Evolutionary conservation across 2,113 vertebrate species (phyloP), one percentile per base, ranked within the genome.

Genomic region (Dipodomys stephensi): DNA sequence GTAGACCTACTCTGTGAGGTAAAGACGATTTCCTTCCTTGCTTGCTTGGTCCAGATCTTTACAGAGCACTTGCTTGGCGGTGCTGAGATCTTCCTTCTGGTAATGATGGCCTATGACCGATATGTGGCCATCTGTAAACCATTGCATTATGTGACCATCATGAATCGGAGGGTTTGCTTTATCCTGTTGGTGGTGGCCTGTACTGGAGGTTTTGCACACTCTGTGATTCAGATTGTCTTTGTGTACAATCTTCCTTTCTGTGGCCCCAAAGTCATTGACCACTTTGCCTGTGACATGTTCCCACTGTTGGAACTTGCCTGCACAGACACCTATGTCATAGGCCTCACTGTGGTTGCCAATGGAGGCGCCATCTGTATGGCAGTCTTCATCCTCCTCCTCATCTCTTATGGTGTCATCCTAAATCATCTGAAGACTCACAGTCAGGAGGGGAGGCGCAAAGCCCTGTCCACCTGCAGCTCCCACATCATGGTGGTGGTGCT

Each of bases 91-190:
- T 94, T 95, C 69, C 53, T 97, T 6, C 68, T 97, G 20, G 67
- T 96, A 16, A 49, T 62, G 25, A 95, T 94, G 96, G 95, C 95
- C 35, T 91, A 92, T 72, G 93, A 97, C 11, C 80, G 77, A 39
- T 97, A 95, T 69, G 93, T 96, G 67, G 95, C 96, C 12, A 96
- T 96, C 69, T 97, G 95, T 57, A 89, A 88, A 23, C 94, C 95
- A 16, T 46, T 96, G 25, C 87, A 95, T n/a, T 97, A 97, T 27
- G 11, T 68, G 22, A 80, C 22, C 64, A 88, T 97, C 20, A 96
- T 97, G 96, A 94, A 87, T 6, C 18, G 49, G 2, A 6, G 13
- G 18, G 78, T 65, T 19, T 94, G 92, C 11, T 4, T 89, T 15
- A 0, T 65, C 8, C 44, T 96, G 8, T 0, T 95, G 67, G 13